phyloP scores from a whole-genome alignment of 2,797 vertebrate species.

The Eulemur rubriventer region DNA sequence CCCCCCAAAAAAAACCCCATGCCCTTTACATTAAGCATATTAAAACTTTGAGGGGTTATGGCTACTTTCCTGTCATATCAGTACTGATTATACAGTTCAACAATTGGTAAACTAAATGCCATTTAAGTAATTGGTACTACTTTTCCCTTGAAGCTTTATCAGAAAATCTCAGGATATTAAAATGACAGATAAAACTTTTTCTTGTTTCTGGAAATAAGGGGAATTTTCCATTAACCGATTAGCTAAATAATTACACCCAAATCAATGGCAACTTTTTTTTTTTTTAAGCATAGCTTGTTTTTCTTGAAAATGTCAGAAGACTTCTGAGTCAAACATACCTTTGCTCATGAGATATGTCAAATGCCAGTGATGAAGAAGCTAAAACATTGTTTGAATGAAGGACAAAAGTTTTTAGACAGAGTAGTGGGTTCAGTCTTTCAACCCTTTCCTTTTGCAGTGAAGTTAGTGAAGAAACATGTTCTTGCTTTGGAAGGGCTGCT shows the following conservation, averaged over 20 bases:
- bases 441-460: background rate
- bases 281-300: background rate
- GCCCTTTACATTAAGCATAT: background rate
- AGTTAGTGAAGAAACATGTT: background rate
- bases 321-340: background rate
- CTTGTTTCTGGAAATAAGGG: constrained; percentile 55
- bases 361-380: background rate
- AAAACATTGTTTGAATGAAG: background rate
- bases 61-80: background rate
- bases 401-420: background rate
- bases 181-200: constrained; percentile 57
- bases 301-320: constrained; percentile 53
- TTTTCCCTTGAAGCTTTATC: background rate
- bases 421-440: background rate
- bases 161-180: constrained; percentile 58
- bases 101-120: background rate
- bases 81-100: background rate
- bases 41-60: background rate
- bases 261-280: constrained; percentile 10
- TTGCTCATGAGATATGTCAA: background rate
- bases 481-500: background rate
- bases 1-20: too few species aligned
- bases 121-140: background rate
- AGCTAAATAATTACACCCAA: constrained; percentile 48
- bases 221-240: constrained; percentile 63